Evolutionary conservation across 2,888 invertebrate species (phyloP), one percentile per base, ranked within the genome.

Genomic region (Agriotes lineatus): DNA sequence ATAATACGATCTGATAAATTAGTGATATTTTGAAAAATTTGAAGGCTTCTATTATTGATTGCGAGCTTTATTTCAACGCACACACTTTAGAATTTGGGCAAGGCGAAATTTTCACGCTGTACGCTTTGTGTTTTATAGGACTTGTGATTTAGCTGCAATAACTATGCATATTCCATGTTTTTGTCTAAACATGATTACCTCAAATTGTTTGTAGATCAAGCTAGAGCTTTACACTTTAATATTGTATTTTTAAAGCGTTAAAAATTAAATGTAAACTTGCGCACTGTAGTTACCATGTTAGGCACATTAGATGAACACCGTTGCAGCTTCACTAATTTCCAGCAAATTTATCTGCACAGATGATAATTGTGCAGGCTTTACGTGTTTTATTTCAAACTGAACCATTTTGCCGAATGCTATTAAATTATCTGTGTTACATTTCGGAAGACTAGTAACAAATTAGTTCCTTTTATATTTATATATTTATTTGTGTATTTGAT

Each of bases 1-100:
- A 65, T 58, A 14, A n/a, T n/a, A 56, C 37, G 42, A 64, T 56
- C 52, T 57, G 63, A 64, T 42, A 56, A 52, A 45, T 64, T 64
- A 64, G 63, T 56, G 63, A 64, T 64, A 64, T 64, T 64, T 64
- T 45, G 20, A 62, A 22, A 33, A 60, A 45, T 42, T 61, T 37
- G 14, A 25, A 57, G 45, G 63, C 63, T 64, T 64, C 12, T 56
- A 56, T 64, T 52, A 22, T 48, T 20, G 33, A 59, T 45, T 61
- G 61, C 61, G 39, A 50, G 61, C 61, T 50, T 50, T 52, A 20
- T 16, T 50, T 61, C 37, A 20, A 62, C 44, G 63, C 63, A 64
- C 63, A 60, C 12, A 30, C 16, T 35, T 57, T 61, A 48, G 50
- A 5, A 18, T 52, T 19, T 39, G 10, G 10, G n/a, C 39, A 45